Conservation (phyloP, 1,140 invertebrate genomes). For the Saxidomus purpurata region DNA sequence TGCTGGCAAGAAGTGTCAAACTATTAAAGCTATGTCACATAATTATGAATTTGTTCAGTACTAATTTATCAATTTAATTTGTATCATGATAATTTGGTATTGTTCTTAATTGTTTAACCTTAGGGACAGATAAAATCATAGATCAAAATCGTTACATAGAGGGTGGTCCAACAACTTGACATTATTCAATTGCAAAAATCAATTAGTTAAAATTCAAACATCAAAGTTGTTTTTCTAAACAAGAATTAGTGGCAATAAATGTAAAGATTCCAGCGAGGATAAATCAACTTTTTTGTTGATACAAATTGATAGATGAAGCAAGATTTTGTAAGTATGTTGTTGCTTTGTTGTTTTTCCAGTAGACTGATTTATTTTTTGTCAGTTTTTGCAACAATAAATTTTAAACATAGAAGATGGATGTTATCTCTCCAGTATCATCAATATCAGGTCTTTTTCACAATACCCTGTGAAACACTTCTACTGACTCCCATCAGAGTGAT, state of each 20-base stretch:
- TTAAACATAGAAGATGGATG: no score
- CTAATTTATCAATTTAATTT: constrained; percentile 16
- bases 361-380: background rate
- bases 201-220: constrained; percentile 25
- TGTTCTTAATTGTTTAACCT: background rate
- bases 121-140: background rate
- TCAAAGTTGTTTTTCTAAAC: background rate
- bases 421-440: no score
- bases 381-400: no score
- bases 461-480: no score
- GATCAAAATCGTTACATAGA: background rate
- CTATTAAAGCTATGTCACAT: background rate
- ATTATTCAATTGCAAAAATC: background rate
- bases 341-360: background rate
- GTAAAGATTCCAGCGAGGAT: background rate
- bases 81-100: background rate
- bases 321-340: background rate
- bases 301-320: background rate
- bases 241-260: background rate
- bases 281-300: background rate
- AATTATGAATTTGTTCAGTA: constrained; percentile 17
- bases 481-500: no score
- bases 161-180: background rate
- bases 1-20: background rate
- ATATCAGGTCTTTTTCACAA: no score